Percentiles rank a stretch among this genome's conserved stretches.
phyloP scores from a whole-genome alignment of 2,113 vertebrate genomes.

The Pleuronectes platessa region DNA sequence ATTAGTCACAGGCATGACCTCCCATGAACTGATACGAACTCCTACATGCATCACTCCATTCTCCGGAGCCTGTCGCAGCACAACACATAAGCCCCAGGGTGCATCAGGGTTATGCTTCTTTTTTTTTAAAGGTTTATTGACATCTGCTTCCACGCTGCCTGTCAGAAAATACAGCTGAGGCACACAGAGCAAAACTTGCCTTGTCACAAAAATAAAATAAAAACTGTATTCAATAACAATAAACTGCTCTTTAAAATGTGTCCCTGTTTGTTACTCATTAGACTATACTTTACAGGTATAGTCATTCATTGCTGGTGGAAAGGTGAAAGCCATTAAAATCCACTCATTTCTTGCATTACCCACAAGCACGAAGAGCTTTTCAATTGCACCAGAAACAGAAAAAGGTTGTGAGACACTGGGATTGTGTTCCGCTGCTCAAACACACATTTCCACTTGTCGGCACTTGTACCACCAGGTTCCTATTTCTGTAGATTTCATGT shows the following conservation, averaged over 20 bases:
- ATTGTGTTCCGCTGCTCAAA: neutral
- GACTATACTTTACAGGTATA: too few species aligned
- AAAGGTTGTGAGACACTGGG: neutral
- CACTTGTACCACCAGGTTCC: neutral
- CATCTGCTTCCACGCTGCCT: slow-evolving; percentile 5
- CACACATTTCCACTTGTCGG: neutral
- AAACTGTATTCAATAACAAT: too few species aligned
- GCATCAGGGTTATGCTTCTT: neutral
- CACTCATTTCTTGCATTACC: too few species aligned
- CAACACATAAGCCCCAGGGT: neutral
- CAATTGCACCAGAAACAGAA: neutral
- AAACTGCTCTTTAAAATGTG: neutral
- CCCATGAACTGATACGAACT: neutral
- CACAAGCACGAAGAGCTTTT: too few species aligned
- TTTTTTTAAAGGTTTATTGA: slow-evolving; percentile 19
- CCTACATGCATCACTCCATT: neutral
- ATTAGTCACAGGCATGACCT: slow-evolving; percentile 42
- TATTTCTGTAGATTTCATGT: neutral
- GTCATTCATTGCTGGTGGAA: too few species aligned
- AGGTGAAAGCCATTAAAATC: neutral
- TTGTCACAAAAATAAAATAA: too few species aligned
- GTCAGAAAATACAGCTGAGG: slow-evolving; percentile 3
- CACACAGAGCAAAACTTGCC: neutral
- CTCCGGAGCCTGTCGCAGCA: neutral
- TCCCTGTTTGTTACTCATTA: neutral